phyloP scores from a whole-genome alignment of 2,797 vertebrate genomes.

The Enteromius anoplus region DNA sequence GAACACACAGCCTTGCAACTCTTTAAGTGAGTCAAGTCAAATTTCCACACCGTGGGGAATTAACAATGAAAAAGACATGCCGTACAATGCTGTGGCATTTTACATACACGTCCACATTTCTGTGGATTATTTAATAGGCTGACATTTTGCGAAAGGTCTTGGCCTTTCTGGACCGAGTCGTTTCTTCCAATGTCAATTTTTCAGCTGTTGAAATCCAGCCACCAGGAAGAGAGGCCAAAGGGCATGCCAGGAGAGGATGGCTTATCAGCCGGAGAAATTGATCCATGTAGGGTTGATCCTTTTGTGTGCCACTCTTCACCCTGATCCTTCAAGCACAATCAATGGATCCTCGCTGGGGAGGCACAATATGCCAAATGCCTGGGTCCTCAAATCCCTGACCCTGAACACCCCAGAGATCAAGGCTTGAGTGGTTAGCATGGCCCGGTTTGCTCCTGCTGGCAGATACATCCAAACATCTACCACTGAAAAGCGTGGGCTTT shows the following conservation, averaged over 20 bases:
- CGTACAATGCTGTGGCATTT: constrained; percentile 73
- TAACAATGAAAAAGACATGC: constrained; percentile 62
- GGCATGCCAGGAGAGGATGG: constrained; percentile 23
- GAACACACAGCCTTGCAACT: background rate
- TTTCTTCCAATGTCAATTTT: constrained; percentile 70
- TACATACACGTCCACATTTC: constrained; percentile 70
- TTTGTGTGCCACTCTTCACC: constrained; percentile 68
- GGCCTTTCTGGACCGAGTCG: constrained; percentile 77
- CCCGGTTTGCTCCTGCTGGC: background rate
- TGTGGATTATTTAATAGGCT: constrained; percentile 74
- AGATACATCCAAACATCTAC: background rate
- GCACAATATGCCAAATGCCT: constrained; percentile 8
- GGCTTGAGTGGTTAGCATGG: background rate
- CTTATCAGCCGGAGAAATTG: constrained; percentile 61
- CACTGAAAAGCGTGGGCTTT: background rate
- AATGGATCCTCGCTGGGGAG: constrained; percentile 2
- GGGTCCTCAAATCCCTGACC: background rate
- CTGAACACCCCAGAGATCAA: background rate
- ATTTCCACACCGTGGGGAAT: constrained; percentile 53
- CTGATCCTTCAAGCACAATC: constrained; percentile 28
- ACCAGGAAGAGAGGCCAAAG: constrained; percentile 54
- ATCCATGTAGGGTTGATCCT: constrained; percentile 63
- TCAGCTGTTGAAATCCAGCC: constrained; percentile 71
- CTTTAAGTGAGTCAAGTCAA: constrained; percentile 34
- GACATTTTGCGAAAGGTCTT: constrained; percentile 80